phyloP scores from a whole-genome alignment of 2,797 vertebrate species.

The Lateolabrax maculatus region DNA sequence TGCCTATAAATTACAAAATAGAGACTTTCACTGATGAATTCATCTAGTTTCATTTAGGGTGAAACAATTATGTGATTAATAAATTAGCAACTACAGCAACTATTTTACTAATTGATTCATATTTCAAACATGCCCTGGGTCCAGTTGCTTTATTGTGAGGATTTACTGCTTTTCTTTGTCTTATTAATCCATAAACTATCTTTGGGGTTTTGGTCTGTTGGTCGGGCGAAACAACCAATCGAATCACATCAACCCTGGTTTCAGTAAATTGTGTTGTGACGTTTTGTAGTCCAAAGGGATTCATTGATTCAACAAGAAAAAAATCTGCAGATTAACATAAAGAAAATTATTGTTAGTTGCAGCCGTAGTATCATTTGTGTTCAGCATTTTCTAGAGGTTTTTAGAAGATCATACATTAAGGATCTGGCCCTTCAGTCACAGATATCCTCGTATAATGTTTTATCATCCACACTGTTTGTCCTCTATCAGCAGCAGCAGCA shows the following conservation, averaged over 20 bases:
- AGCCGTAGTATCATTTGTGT: not conserved
- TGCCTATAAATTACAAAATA: not conserved
- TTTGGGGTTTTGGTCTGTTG: not conserved
- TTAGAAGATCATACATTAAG: not conserved
- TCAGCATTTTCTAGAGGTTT: not conserved
- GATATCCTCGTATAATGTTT: slow-evolving; percentile 19
- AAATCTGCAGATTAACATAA: not conserved
- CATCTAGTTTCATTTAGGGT: not conserved
- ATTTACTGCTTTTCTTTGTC: slow-evolving; percentile 1
- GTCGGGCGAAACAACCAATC: not conserved
- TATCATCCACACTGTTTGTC: slow-evolving; percentile 24
- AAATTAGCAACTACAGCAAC: not conserved
- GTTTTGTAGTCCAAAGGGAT: not conserved
- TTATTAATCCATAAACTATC: not conserved
- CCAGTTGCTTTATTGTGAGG: not conserved
- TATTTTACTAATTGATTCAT: not conserved
- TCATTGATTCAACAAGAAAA: not conserved
- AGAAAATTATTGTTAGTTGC: not conserved
- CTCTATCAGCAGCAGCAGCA: slow-evolving; percentile 35
- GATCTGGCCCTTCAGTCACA: not conserved
- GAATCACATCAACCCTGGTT: not conserved
- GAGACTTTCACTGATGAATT: not conserved
- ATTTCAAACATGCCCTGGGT: too few species aligned
- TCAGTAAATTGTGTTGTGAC: not conserved
- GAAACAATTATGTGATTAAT: not conserved